Evolutionary conservation across 2,888 invertebrate species (phyloP), one percentile per base, ranked within the genome.

Genomic region (Diplolepis rosae): DNA sequence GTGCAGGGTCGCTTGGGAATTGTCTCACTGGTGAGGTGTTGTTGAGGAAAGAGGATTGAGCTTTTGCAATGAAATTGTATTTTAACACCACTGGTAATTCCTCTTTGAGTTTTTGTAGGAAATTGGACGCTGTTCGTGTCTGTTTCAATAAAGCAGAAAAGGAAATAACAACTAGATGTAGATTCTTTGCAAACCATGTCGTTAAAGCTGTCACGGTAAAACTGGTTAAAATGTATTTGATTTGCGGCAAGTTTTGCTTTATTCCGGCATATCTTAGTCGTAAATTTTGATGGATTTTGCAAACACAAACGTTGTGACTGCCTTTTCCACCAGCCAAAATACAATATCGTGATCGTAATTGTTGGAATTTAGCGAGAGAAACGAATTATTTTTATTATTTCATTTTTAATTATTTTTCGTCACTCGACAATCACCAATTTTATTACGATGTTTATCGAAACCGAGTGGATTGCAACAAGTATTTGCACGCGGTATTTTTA

Each of bases 131-230:
- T 18, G 32, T 61, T 35, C 15, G 35, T 61, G 13, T 35, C 39
- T 11, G 61, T 61, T 35, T 35, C 35, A 32, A 61, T 18, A 35
- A 32, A 61, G n/a, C n/a, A n/a, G n/a, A n/a, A n/a, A n/a, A n/a
- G n/a, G n/a, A n/a, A n/a, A n/a, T n/a, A 66, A 48, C 45, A 66
- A 28, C 48, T 28, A n/a, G 32, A 9, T 48, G n/a, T 28, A 15
- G 66, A 28, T 48, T 66, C 50, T 66, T 48, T 13, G 48, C 66
- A 66, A 42, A 66, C 22, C 48, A 66, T 66, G n/a, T 48, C 48
- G 3, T 66, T 48, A 15, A 66, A 48, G 24, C 45, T 66, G 15
- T 66, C 66, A 27, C 27, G 39, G 30, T 66, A 66, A 7, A 48
- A 48, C 1, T 42, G 48, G 13, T 66, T 11, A 22, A 5, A 48